Evolutionary conservation across 2,113 vertebrate genomes (phyloP), one percentile per base, ranked within the genome.

Genomic region (Perca flavescens): DNA sequence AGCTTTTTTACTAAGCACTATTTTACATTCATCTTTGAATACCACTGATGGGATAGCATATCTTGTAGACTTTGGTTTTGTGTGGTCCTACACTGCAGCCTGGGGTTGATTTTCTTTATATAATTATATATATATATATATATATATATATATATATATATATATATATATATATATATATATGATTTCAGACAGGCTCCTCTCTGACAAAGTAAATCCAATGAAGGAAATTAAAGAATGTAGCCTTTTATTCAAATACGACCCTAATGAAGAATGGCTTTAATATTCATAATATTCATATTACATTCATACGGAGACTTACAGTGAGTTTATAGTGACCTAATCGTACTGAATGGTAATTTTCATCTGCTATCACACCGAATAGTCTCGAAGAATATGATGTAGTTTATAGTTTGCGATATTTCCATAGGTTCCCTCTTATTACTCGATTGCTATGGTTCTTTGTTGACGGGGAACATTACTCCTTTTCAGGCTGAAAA

Each of bases 1-100:
- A 79, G 88, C 88, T 90, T 91, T 88, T 93, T 93, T 89, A 88
- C 91, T 92, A 87, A 92, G 92, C 93, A 86, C 89, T 90, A 83
- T 92, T 94, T 91, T 89, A 85, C 88, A 92, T 91, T 91, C 89
- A 89, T 91, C 88, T 93, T 88, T 91, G 89, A 92, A 92, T 89
- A 85, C 82, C 83, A 80, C 85, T 91, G 90, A 93, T 90, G 84
- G 87, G 73, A 72, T 66, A 82, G 82, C 79, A 75, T 86, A 82
- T 88, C 87, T 90, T 89, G 88, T 90, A 92, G 89, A 90, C 90
- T 91, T 91, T 93, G 89, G 79, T 91, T 92, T 89, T 81, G 92
- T 93, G 93, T 92, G 88, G 92, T 91, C 91, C 82, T 79, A 88
- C 86, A 77, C 73, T 71, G 80, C 78, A 85, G 86, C 90, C 82